Evolutionary conservation across 2,888 invertebrate genomes (phyloP).

Genomic region (Abrostola tripartita): DNA sequence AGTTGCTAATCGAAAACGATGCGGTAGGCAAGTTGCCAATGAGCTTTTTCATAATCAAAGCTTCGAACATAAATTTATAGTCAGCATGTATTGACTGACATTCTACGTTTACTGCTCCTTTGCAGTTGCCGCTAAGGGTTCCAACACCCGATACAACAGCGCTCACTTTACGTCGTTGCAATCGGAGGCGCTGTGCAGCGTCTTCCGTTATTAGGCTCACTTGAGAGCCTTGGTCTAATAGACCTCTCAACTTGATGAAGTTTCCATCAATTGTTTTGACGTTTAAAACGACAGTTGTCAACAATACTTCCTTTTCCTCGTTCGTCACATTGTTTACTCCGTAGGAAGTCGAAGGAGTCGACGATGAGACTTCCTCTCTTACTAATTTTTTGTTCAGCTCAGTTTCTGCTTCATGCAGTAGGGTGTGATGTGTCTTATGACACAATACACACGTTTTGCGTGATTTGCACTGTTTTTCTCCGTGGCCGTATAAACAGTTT

Average conservation of each 20-base stretch:
- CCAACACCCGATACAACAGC: slow-evolving; percentile 12
- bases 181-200: slow-evolving; percentile 13
- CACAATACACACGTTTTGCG: slow-evolving; percentile 7
- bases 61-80: slow-evolving; percentile 5
- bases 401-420: slow-evolving; percentile 9
- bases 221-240: slow-evolving; percentile 21
- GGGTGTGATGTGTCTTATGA: slow-evolving; percentile 9
- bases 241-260: slow-evolving; percentile 9
- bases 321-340: too few species aligned
- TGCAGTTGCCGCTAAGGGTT: slow-evolving; percentile 11
- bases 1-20: background rate
- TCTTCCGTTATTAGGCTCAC: slow-evolving; percentile 16
- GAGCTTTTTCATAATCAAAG: slow-evolving; percentile 7
- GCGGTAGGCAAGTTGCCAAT: slow-evolving; percentile 6
- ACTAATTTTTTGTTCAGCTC: slow-evolving; percentile 5
- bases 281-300: slow-evolving; percentile 11
- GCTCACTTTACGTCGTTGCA: slow-evolving; percentile 3
- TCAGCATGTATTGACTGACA: slow-evolving; percentile 8
- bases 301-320: slow-evolving; percentile 15
- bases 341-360: too few species aligned
- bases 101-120: slow-evolving; percentile 2
- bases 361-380: too few species aligned
- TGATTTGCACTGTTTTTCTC: slow-evolving; percentile 9
- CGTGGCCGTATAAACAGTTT: slow-evolving; percentile 13
- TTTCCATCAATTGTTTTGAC: slow-evolving; percentile 5